Conservation (phyloP, 2,797 vertebrate genomes). For the Urosaurus nigricauda region DNA sequence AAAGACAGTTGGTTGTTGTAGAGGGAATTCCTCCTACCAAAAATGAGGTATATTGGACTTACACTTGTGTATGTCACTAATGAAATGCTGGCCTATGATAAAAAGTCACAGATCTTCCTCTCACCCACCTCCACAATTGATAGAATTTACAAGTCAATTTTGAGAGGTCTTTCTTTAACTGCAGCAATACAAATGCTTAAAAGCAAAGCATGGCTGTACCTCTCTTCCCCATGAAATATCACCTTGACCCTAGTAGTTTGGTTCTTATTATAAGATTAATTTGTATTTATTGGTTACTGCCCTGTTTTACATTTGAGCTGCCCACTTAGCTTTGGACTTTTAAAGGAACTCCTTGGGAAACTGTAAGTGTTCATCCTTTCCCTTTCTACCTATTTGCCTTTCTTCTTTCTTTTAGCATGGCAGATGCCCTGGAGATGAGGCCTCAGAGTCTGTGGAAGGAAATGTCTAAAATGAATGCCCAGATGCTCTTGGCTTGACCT, state of each 20-base stretch:
- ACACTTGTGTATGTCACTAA: too few relatives aligned
- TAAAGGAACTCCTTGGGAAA: constrained; percentile 50
- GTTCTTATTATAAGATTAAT: constrained; percentile 70
- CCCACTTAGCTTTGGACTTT: constrained; percentile 42
- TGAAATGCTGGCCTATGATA: too few relatives aligned
- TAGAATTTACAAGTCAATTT: constrained; percentile 20
- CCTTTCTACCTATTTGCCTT: constrained; percentile 18
- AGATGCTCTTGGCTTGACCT: constrained; percentile 28
- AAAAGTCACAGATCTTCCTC: neutral
- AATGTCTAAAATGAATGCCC: constrained; percentile 47
- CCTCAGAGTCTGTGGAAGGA: constrained; percentile 19
- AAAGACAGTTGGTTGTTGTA: too few relatives aligned
- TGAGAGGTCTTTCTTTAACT: constrained; percentile 64
- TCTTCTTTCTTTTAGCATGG: constrained; percentile 41
- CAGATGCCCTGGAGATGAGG: constrained; percentile 32
- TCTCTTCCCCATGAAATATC: constrained; percentile 61
- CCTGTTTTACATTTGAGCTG: constrained; percentile 39
- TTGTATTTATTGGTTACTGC: constrained; percentile 66
- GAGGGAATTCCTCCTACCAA: too few relatives aligned
- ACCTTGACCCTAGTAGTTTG: constrained; percentile 71
- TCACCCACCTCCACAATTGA: constrained; percentile 34
- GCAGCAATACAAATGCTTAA: constrained; percentile 72
- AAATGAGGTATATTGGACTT: too few relatives aligned
- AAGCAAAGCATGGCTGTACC: constrained; percentile 68
- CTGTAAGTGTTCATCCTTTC: neutral